Conservation (phyloP, 2,797 vertebrate species). For the Acipenser transmontanus region DNA sequence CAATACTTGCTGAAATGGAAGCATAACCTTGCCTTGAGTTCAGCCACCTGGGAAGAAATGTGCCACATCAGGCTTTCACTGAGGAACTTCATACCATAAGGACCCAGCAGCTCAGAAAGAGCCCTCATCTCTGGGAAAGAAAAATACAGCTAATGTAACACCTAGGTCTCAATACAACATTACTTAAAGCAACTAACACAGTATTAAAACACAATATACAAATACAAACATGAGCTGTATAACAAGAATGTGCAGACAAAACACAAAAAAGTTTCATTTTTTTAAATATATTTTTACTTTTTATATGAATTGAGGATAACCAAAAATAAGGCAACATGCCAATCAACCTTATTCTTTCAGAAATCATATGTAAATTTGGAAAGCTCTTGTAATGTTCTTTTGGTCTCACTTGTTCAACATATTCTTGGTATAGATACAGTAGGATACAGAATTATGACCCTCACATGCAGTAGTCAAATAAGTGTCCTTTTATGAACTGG, state of each 20-base stretch:
- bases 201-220: neutral
- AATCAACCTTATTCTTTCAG: no score
- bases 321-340: no score
- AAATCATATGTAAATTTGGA: no score
- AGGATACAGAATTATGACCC: no score
- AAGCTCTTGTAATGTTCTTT: no score
- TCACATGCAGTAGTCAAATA: no score
- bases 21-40: conserved; percentile 80
- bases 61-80: conserved; percentile 99
- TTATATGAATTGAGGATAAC: no score
- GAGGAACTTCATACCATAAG: conserved; percentile 98
- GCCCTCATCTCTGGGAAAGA: conserved; percentile 86
- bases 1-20: conserved; percentile 9
- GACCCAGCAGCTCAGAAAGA: conserved; percentile 88
- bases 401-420: no score
- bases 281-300: neutral
- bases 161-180: neutral
- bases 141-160: neutral
- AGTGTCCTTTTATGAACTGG: no score
- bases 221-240: neutral
- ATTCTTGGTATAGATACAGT: no score
- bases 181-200: neutral
- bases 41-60: conserved; percentile 96
- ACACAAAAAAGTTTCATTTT: neutral
- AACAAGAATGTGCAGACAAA: neutral